Evolutionary conservation across 37 sponge, comb jelly and placozoan species (phyloP), one percentile per base, ranked within the genome.

Genomic region (Cladorhizidae sp.): DNA sequence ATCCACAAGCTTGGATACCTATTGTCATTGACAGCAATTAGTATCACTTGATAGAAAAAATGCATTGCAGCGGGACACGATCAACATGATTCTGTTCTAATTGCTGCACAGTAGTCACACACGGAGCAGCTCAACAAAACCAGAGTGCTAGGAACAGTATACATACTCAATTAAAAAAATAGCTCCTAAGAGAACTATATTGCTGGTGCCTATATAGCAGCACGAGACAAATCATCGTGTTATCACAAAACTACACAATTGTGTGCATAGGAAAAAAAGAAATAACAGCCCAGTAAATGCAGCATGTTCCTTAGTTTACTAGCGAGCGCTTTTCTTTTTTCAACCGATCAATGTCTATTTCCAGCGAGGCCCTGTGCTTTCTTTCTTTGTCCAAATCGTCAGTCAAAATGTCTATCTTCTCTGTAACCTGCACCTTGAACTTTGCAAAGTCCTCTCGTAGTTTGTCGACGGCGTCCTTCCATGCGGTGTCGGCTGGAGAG

Each of bases 321-420:
- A 8, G 62, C 35, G 69, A 38, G 35, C 69, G 69, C 18, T 33
- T 56, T 32, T 69, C n/a, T 68, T 92, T 88, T 41, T 88, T 87
- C 83, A 93, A 82, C 28, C 93, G 72, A 41, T 88, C 93, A 57
- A 93, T 75, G 56, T 93, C 93, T 15, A 93, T 72, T 56, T 85
- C 68, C 65, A 85, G 31, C 12, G 57, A 56, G 22, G 83, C 79
- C 22, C 67, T 61, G n/a, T 82, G 73, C 80, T 93, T 93, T 25
- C 86, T 65, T 51, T 93, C 93, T 21, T 79, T 28, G 63, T 93
- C 93, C n/a, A 93, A 40, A 71, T 93, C 93, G 18, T 79, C 61
- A 37, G 78, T 80, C 37, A 92, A 59, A 1, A 36, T 81, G 18
- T 85, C 74, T 15, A 93, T 78, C 29, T 83, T 42, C 26, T 61